Evolutionary conservation across 2,888 invertebrate species (phyloP), one percentile per base, ranked within the genome.

Genomic region (Drosophila nr. perissopoda): DNA sequence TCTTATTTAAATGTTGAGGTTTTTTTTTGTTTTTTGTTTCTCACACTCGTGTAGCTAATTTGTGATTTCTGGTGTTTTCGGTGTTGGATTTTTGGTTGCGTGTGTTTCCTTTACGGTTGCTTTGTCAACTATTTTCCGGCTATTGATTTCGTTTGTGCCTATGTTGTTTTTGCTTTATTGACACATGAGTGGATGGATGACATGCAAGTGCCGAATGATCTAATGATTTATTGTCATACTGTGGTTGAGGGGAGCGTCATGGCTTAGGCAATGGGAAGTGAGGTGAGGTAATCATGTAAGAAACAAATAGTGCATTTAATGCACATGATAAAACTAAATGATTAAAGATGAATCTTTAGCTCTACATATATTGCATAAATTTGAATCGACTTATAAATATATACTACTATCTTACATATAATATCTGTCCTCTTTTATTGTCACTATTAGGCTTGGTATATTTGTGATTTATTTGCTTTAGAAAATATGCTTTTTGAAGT

Each of bases 41-140:
- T 91, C 92, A 92, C 91, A 91, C 89, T 90, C 69, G 71, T 83
- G 76, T 68, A 86, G 83, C 91, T 91, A 92, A 92, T 92, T 92
- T 92, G 91, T 92, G 91, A 89, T 83, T 91, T 88, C 78, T 81
- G 73, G 82, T 89, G 72, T 81, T 90, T 91, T 88, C 65, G 82
- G 88, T 91, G 72, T 92, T 91, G 89, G 81, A 73, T 88, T 89
- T 81, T 87, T 82, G 76, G 67, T 53, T 66, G 63, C 67, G 66
- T 79, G 72, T 89, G 74, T 89, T 85, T 89, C 74, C 76, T 83
- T 91, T 81, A 88, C 81, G 89, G 82, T 82, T 81, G 83, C 83
- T 84, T 89, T 80, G 76, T 81, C 84, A 86, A 86, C 91, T 80
- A 92, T 92, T 91, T 91, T 91, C 91, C 91, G 91, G 91, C 89